Conservation (phyloP, 1,140 invertebrate genomes). For the Riptortus pedestris region DNA sequence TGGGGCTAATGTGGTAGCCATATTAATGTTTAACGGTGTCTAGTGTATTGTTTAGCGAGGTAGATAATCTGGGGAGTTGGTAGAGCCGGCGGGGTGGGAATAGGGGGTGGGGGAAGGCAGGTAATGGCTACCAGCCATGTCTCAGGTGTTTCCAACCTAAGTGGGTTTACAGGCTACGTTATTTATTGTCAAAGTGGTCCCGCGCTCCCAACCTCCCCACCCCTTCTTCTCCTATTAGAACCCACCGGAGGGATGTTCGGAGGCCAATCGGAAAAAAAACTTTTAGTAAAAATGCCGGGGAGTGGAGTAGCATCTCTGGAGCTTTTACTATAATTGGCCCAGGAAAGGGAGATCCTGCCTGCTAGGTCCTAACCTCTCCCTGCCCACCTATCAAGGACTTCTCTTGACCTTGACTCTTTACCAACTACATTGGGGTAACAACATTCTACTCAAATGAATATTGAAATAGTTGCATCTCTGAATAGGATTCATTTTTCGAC, state of each 20-base stretch:
- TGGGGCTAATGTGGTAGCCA: too few relatives aligned
- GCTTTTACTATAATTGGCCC: background rate
- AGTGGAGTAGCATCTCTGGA: background rate
- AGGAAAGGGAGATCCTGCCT: background rate
- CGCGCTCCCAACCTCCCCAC: too few relatives aligned
- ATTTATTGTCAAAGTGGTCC: background rate
- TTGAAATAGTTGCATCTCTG: too few relatives aligned
- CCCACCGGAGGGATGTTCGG: background rate
- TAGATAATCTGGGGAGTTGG: too few relatives aligned
- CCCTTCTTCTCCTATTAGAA: too few relatives aligned
- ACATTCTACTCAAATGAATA: background rate
- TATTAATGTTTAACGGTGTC: too few relatives aligned
- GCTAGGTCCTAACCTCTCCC: background rate
- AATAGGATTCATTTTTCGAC: too few relatives aligned
- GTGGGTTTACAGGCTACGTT: background rate
- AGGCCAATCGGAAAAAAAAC: background rate
- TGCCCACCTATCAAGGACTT: background rate
- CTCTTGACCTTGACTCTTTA: background rate
- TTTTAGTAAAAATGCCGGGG: background rate
- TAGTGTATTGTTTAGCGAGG: too few relatives aligned
- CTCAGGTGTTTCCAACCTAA: background rate
- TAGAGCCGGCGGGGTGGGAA: too few relatives aligned
- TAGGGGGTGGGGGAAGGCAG: too few relatives aligned
- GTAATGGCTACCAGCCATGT: too few relatives aligned
- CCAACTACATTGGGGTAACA: background rate